phyloP scores from a whole-genome alignment of 1,140 invertebrate species.

The Adoxophyes honmai region DNA sequence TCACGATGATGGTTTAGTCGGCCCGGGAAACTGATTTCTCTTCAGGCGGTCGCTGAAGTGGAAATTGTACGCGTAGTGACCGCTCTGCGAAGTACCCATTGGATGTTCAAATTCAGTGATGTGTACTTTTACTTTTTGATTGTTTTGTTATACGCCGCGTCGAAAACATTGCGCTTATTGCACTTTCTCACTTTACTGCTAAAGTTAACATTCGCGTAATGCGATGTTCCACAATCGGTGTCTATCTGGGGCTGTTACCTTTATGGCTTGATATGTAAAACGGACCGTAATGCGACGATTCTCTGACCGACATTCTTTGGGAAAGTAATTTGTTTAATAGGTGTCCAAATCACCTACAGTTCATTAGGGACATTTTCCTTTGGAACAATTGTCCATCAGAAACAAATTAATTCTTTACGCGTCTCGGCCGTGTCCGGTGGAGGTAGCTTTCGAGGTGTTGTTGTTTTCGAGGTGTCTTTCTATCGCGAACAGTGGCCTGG shows the following conservation, averaged over 20 bases:
- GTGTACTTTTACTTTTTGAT: constrained; percentile 49
- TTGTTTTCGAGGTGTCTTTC: constrained; percentile 63
- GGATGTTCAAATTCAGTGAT: constrained; percentile 62
- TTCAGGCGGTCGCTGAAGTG: constrained; percentile 45
- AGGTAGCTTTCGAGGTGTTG: constrained; percentile 62
- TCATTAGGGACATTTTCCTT: constrained; percentile 53
- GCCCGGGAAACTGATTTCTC: constrained; percentile 70
- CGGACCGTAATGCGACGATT: constrained; percentile 9
- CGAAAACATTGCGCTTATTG: constrained; percentile 6
- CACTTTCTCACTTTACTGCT: constrained; percentile 13
- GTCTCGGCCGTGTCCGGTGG: constrained; percentile 65
- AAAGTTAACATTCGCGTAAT: constrained; percentile 14
- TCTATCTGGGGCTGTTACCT: background rate
- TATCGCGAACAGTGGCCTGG: constrained; percentile 56
- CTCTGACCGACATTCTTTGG: constrained; percentile 21
- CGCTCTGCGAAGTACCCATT: constrained; percentile 55
- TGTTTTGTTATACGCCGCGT: background rate
- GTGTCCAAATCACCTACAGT: constrained; percentile 30
- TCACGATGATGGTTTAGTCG: constrained; percentile 67
- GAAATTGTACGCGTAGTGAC: constrained; percentile 36
- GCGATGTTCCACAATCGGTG: constrained; percentile 6
- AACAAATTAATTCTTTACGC: constrained; percentile 68
- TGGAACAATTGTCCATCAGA: constrained; percentile 65
- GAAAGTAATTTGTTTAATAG: constrained; percentile 17
- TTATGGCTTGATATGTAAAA: background rate